Evolutionary conservation across 2,797 vertebrate species (phyloP), one percentile per base, ranked within the genome.

Genomic region (Poeciliopsis infans): DNA sequence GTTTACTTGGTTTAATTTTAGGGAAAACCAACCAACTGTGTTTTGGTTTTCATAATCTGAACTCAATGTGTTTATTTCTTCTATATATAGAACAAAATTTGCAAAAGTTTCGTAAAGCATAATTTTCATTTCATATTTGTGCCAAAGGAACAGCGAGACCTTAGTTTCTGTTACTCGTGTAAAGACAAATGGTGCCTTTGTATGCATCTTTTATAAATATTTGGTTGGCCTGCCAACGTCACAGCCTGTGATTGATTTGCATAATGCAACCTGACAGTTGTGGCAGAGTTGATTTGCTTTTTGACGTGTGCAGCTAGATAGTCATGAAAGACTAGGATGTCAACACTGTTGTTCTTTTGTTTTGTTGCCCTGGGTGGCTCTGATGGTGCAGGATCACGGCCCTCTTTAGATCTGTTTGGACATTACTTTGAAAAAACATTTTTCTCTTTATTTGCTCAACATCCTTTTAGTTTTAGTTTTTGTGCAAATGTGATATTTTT

Each of bases 311-410:
- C 55, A 5, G 75, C 25, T 61, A 66, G 69, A 39, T 68, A 57
- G 71, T 77, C 25, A 88, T 81, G 83, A 84, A 87, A 83, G 73
- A 61, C 15, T 2, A 51, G 72, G 41, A 78, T 78, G 79, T 88
- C 86, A 85, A 51, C 0, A 12, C 25, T 39, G 70, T 71, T 80
- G 80, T 82, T 7, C 57, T 71, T 84, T 77, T 87, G 83, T 82
- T 80, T 69, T 20, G 46, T 49, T 76, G 66, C 78, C 78, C 81
- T 7, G 7, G 45, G 66, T 77, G 53, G n/a, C 55, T 82, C 55
- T 68, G 61, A 73, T 39, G 47, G 16, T 71, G 25, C 25, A 61
- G 66, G 36, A 71, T 68, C 75, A 71, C 46, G 41, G 28, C 74
- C 77, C 68, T 68, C 18, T 45, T 23, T 36, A 59, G 45, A 45